Evolutionary conservation across 2,113 vertebrate genomes (phyloP).

Genomic region (Ivindomyrus marchei): DNA sequence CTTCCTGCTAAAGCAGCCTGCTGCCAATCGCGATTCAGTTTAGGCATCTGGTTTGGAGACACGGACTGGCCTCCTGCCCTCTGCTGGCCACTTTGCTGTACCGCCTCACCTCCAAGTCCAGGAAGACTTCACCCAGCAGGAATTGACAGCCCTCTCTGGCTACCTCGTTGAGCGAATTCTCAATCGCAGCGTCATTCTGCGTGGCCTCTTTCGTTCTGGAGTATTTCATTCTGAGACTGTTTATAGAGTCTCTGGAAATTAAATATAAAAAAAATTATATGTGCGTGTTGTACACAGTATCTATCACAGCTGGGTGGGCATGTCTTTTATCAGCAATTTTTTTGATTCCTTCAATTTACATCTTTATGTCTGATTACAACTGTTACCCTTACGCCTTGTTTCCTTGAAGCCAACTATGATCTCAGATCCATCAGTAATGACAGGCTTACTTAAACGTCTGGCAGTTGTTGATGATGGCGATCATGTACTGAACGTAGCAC

Average conservation of each 20-base stretch:
- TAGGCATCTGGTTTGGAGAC: background rate
- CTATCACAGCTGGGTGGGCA: background rate
- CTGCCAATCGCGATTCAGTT: background rate
- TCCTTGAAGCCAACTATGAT: background rate
- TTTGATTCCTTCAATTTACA: background rate
- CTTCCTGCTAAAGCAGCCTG: background rate
- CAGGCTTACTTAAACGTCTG: slow-evolving; percentile 86
- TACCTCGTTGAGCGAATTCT: slow-evolving; percentile 72
- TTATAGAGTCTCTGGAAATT: slow-evolving; percentile 81
- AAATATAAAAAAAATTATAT: background rate
- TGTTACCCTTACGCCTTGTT: background rate
- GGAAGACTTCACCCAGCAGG: slow-evolving; percentile 89
- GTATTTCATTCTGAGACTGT: slow-evolving; percentile 92
- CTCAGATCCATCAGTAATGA: background rate
- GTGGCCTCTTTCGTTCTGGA: slow-evolving; percentile 63
- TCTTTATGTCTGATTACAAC: background rate
- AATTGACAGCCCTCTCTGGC: slow-evolving; percentile 88
- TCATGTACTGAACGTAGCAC: slow-evolving; percentile 94
- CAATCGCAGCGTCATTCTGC: slow-evolving; percentile 73
- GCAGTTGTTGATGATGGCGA: slow-evolving; percentile 95
- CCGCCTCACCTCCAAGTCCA: slow-evolving; percentile 81
- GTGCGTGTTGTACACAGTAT: background rate
- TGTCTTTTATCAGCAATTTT: background rate
- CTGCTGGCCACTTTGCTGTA: background rate
- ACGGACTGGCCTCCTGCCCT: background rate